Conservation (phyloP, 2,888 invertebrate genomes). For the Diachrysia chrysitis region DNA sequence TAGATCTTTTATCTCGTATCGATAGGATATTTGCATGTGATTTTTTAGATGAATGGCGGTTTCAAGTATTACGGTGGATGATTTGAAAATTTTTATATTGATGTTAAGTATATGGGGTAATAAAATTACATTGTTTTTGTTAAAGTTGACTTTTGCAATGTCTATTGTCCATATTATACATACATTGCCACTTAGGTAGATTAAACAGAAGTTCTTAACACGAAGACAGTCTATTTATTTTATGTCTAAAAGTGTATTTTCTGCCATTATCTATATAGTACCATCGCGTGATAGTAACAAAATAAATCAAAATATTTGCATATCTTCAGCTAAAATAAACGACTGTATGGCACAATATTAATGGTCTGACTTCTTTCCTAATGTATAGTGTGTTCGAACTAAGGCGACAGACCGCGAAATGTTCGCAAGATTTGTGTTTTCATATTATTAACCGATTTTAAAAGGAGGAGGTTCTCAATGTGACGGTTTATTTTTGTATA, state of each 20-base stretch:
- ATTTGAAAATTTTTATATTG: neutral
- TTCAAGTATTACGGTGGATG: neutral
- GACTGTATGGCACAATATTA: slow-evolving; percentile 24
- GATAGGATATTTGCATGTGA: neutral
- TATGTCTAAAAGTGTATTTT: neutral
- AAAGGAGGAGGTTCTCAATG: too few relatives aligned
- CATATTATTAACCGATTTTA: neutral
- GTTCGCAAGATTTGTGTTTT: neutral
- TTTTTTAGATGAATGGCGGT: neutral
- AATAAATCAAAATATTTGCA: slow-evolving; percentile 48
- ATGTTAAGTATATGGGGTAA: neutral
- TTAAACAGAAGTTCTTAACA: neutral
- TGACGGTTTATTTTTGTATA: too few relatives aligned
- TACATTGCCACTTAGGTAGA: neutral
- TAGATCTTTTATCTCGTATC: neutral
- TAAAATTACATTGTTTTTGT: neutral
- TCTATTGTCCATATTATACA: too few relatives aligned
- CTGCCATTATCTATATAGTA: neutral
- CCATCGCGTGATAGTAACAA: slow-evolving; percentile 32
- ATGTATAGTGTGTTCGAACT: neutral
- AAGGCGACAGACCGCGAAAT: slow-evolving; percentile 1
- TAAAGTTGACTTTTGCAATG: too few relatives aligned
- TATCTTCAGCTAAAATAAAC: slow-evolving; percentile 26
- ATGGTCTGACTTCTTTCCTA: slow-evolving; percentile 8
- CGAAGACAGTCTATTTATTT: too few relatives aligned